Conservation (phyloP, 2,797 vertebrate species). For the Poecilia gillii region DNA sequence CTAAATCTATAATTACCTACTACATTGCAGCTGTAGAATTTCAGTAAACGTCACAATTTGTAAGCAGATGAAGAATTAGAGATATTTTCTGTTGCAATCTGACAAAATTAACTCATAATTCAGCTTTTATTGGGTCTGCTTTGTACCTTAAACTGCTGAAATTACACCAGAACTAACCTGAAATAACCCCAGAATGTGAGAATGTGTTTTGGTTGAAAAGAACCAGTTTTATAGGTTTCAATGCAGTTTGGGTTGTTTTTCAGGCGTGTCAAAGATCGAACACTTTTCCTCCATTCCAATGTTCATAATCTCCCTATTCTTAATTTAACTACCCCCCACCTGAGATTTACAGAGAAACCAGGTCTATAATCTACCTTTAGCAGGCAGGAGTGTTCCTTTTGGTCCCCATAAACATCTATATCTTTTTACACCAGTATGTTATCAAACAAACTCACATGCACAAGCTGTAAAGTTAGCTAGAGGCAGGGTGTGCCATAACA, state of each 20-base stretch:
- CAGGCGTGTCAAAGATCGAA: not conserved
- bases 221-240: not conserved
- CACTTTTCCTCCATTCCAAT: constrained; percentile 7
- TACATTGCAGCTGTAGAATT: not conserved
- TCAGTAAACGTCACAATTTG: not conserved
- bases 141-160: not conserved
- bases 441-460: not conserved
- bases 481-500: not conserved
- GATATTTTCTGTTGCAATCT: not conserved
- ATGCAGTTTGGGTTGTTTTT: constrained; percentile 7
- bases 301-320: constrained; percentile 5
- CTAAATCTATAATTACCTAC: not conserved
- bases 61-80: not conserved
- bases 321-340: not conserved
- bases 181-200: not conserved
- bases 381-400: not conserved
- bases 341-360: constrained; percentile 15
- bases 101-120: not conserved
- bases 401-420: not conserved
- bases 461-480: not conserved
- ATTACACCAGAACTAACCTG: not conserved
- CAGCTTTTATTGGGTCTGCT: not conserved
- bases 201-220: not conserved
- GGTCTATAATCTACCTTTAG: not conserved
- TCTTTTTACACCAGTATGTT: not conserved